phyloP scores from a whole-genome alignment of 2,888 invertebrate genomes.

The Congeria kusceri region DNA sequence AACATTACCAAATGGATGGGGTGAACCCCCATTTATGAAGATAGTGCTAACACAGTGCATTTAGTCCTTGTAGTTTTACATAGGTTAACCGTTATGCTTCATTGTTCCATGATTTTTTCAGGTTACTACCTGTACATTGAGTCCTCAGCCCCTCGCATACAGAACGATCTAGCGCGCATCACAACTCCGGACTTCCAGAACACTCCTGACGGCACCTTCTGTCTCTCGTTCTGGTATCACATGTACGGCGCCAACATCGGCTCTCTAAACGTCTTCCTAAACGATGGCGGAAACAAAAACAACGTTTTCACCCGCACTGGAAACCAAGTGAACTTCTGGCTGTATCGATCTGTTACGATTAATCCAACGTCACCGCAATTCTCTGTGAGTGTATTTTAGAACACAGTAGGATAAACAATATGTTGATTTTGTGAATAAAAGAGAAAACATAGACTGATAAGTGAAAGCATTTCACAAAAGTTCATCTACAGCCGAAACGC shows the following conservation, averaged over 20 bases:
- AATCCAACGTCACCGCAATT: constrained; percentile 51
- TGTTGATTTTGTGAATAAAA: no score
- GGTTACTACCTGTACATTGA: constrained; percentile 81
- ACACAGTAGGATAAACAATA: no score
- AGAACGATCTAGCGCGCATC: constrained; percentile 87
- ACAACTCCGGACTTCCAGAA: constrained; percentile 68
- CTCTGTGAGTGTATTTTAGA: no score
- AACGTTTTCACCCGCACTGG: constrained; percentile 69
- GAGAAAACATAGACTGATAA: no score
- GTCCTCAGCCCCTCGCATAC: constrained; percentile 86
- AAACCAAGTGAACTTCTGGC: constrained; percentile 79
- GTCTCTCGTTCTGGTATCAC: constrained; percentile 83
- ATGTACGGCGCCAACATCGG: constrained; percentile 79
- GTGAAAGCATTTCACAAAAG: no score
- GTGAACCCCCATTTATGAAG: no score
- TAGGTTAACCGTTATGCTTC: no score
- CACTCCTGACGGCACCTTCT: constrained; percentile 60
- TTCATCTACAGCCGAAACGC: no score
- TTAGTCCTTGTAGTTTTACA: no score
- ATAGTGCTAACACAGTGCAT: no score
- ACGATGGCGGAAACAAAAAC: constrained; percentile 56
- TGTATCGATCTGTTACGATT: constrained; percentile 66
- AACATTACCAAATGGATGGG: no score
- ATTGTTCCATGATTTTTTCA: constrained; percentile 24
- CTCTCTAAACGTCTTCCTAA: constrained; percentile 75